Conservation (phyloP, 2,888 invertebrate species). For the Caenorhabditis auriculariae region DNA sequence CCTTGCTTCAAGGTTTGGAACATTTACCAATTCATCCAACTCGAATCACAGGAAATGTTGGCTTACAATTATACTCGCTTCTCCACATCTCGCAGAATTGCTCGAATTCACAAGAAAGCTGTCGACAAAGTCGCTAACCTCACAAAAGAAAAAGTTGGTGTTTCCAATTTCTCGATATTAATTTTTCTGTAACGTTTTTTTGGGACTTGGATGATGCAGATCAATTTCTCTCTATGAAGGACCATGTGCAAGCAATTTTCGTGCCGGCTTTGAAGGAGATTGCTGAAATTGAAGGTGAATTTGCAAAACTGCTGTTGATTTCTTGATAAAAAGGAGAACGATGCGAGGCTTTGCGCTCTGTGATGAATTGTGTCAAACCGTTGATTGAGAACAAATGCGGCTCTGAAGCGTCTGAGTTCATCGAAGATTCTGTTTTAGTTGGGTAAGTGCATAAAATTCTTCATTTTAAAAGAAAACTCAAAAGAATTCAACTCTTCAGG, state of each 20-base stretch:
- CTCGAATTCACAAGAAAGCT: conserved; percentile 24
- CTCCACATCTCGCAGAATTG: conserved; percentile 31
- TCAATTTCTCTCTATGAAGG: conserved; percentile 30
- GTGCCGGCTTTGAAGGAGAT: conserved; percentile 20
- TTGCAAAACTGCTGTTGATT: not conserved
- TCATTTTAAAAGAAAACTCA: not conserved
- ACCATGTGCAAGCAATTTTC: conserved; percentile 32
- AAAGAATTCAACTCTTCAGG: conserved; percentile 7
- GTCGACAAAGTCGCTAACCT: conserved; percentile 22
- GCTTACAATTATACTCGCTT: conserved; percentile 37
- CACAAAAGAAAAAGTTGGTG: conserved; percentile 32
- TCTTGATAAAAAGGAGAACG: conserved; percentile 14
- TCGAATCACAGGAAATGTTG: conserved; percentile 27
- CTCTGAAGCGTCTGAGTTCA: conserved; percentile 16
- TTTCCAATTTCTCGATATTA: too few relatives aligned
- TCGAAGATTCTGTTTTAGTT: conserved; percentile 25
- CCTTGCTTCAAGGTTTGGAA: conserved; percentile 21
- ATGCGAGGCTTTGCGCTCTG: conserved; percentile 26
- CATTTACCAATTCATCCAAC: not conserved
- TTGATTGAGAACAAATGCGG: conserved; percentile 31
- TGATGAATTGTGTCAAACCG: conserved; percentile 31
- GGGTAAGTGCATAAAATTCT: conserved; percentile 14
- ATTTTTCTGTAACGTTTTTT: not conserved
- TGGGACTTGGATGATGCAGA: conserved; percentile 34
- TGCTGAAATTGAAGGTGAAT: conserved; percentile 26